Conservation (phyloP, 2,888 invertebrate genomes). For the Pilophorus perplexus region DNA sequence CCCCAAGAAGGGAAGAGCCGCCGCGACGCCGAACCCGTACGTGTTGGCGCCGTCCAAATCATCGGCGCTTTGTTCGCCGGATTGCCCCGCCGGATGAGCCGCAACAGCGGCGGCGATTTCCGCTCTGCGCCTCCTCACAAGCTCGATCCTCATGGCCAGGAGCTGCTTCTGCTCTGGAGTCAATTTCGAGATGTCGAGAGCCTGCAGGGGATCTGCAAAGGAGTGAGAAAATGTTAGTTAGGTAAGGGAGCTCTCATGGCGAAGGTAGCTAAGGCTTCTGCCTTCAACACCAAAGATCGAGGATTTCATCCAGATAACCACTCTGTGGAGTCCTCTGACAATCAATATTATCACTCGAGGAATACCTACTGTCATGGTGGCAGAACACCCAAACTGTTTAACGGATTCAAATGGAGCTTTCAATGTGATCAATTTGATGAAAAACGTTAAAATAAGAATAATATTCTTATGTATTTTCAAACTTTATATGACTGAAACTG, state of each 20-base stretch:
- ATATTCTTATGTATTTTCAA: too few relatives aligned
- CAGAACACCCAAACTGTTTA: too few relatives aligned
- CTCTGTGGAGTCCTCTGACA: too few relatives aligned
- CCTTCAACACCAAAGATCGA: background rate
- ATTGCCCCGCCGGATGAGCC: background rate
- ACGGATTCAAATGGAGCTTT: too few relatives aligned
- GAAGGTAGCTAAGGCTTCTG: too few relatives aligned
- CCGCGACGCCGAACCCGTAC: constrained; percentile 16
- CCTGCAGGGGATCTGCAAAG: background rate
- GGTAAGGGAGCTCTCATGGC: too few relatives aligned
- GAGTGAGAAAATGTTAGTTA: background rate
- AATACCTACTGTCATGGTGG: too few relatives aligned
- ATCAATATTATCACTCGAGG: too few relatives aligned
- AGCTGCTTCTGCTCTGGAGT: constrained; percentile 16
- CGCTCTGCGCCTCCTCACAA: constrained; percentile 19
- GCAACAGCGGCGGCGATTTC: background rate
- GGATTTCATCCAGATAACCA: too few relatives aligned
- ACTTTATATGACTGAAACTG: too few relatives aligned
- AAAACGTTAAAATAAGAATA: too few relatives aligned
- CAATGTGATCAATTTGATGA: too few relatives aligned
- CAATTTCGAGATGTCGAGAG: constrained; percentile 8
- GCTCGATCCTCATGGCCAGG: constrained; percentile 18
- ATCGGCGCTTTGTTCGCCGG: background rate
- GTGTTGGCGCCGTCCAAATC: constrained; percentile 20
- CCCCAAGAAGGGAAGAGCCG: constrained; percentile 18